These are phyloP conservation scores for Ptychadena robeensis DNA, from an alignment of 2,797 vertebrate species.

Conservation along the genomic window DNA sequence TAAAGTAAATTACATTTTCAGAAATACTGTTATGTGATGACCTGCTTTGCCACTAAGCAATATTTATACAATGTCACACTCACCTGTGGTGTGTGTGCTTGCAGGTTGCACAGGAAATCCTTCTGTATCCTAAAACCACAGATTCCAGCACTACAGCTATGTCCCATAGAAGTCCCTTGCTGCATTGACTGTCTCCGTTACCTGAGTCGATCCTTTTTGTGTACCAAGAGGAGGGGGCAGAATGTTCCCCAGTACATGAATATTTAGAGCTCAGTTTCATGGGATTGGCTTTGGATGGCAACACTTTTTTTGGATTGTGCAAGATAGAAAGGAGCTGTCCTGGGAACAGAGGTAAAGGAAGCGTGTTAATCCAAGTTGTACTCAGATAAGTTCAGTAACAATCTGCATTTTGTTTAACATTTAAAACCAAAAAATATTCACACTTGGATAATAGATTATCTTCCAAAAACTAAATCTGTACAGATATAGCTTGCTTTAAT, in stretches of 20 bases:
- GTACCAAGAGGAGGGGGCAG: conserved; percentile 34
- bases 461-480: no score
- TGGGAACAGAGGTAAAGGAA: conserved; percentile 16
- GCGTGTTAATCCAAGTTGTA: background rate
- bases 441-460: no score
- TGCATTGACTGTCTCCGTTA: conserved; percentile 54
- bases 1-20: background rate
- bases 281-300: conserved; percentile 43
- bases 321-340: conserved; percentile 30
- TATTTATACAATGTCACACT: background rate
- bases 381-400: no score
- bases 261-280: conserved; percentile 47
- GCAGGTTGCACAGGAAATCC: background rate
- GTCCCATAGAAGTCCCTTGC: conserved; percentile 53
- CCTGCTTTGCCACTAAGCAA: background rate
- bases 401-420: no score
- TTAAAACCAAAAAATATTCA: background rate
- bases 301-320: conserved; percentile 20
- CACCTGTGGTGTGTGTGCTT: conserved; percentile 32
- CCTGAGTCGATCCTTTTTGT: conserved; percentile 60
- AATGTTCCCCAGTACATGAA: conserved; percentile 32
- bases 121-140: conserved; percentile 43
- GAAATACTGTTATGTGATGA: background rate
- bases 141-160: conserved; percentile 41
- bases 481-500: no score